Conservation (phyloP, 2,888 invertebrate species). For the Seira ritae region DNA sequence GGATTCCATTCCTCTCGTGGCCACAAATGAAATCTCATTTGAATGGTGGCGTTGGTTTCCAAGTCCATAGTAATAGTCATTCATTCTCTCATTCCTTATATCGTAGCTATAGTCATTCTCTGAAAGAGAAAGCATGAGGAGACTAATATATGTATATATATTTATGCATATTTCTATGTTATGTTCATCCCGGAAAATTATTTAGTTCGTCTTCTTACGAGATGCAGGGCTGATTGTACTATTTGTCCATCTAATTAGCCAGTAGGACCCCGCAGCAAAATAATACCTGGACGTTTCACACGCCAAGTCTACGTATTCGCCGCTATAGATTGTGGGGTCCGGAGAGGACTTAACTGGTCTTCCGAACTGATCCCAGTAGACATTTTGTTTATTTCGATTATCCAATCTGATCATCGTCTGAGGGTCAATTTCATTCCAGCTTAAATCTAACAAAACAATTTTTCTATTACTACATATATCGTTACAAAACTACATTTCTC, state of each 20-base stretch:
- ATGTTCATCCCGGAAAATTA: neutral
- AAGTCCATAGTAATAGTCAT: constrained; percentile 4
- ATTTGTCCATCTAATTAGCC: constrained; percentile 67
- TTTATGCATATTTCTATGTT: neutral
- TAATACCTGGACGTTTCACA: constrained; percentile 65
- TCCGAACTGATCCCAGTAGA: constrained; percentile 15
- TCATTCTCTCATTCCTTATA: neutral
- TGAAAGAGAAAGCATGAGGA: neutral
- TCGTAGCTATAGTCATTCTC: neutral
- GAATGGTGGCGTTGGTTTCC: constrained; percentile 5
- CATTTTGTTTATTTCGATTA: neutral
- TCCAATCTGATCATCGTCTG: constrained; percentile 62
- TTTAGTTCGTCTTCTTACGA: neutral
- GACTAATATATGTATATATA: neutral
- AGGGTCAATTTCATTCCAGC: constrained; percentile 69
- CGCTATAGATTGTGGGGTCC: constrained; percentile 39
- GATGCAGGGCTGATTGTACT: constrained; percentile 40
- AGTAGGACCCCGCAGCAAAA: constrained; percentile 65
- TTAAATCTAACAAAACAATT: constrained; percentile 56
- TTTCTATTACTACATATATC: neutral
- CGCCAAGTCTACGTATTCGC: constrained; percentile 30
- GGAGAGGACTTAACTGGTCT: neutral
- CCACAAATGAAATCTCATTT: constrained; percentile 26
- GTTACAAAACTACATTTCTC: neutral
- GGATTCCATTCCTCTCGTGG: constrained; percentile 53